A percentile compares a stretch with the other conserved stretches of the same genome.
phyloP scores from a whole-genome alignment of 2,113 vertebrate genomes.

The Boleophthalmus pectinirostris region DNA sequence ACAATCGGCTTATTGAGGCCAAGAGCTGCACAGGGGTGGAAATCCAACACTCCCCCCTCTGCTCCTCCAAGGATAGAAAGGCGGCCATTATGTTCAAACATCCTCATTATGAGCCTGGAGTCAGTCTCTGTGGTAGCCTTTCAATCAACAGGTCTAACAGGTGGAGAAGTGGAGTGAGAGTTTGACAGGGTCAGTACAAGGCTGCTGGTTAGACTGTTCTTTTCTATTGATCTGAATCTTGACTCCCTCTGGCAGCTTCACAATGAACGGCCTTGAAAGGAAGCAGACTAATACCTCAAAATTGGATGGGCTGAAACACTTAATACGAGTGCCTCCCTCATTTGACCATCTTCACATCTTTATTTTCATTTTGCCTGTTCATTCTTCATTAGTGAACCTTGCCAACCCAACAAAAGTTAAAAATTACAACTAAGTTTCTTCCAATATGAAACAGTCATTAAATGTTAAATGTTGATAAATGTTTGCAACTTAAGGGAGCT shows the following conservation, averaged over 20 bases:
- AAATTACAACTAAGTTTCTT: no score
- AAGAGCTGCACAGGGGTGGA: constrained; percentile 62
- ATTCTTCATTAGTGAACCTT: constrained; percentile 61
- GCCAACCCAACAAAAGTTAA: constrained; percentile 11
- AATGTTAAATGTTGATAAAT: not conserved
- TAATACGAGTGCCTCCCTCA: constrained; percentile 60
- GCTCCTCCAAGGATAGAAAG: constrained; percentile 58
- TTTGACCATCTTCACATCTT: constrained; percentile 36
- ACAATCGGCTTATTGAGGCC: constrained; percentile 71
- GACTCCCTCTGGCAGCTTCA: constrained; percentile 68
- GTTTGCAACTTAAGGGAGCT: not conserved
- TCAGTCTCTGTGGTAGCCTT: constrained; percentile 59
- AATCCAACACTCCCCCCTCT: constrained; percentile 62
- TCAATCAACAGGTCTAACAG: constrained; percentile 74
- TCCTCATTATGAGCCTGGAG: constrained; percentile 72
- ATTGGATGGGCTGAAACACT: constrained; percentile 76
- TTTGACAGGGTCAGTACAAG: constrained; percentile 49
- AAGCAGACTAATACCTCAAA: constrained; percentile 77
- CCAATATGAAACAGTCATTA: not conserved
- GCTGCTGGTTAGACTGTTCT: constrained; percentile 57
- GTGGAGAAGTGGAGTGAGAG: constrained; percentile 49
- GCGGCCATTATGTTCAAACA: constrained; percentile 73
- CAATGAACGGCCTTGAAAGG: constrained; percentile 67
- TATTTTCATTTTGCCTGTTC: constrained; percentile 26
- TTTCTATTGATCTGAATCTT: constrained; percentile 74